Evolutionary conservation across 2,888 invertebrate species (phyloP).

Genomic region (Chorisops tibialis): DNA sequence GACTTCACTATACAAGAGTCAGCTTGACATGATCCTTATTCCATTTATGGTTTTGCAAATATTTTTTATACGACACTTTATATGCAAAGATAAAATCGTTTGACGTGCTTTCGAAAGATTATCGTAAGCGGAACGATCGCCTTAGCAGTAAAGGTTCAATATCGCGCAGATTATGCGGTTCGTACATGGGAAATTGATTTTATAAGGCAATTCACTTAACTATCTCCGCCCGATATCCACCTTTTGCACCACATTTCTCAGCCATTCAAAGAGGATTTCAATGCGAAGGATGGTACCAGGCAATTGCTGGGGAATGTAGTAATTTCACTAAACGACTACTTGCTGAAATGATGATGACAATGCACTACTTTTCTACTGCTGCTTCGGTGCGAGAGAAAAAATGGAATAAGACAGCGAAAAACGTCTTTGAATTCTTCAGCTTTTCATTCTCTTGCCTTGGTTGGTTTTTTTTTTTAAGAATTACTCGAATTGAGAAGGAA

Average conservation of each 20-base stretch:
- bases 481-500: too few species aligned
- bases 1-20: neutral
- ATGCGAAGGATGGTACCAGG: too few species aligned
- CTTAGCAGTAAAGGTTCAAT: neutral
- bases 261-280: neutral
- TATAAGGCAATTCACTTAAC: constrained; percentile 4
- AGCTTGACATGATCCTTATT: neutral
- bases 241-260: neutral
- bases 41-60: neutral
- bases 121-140: neutral
- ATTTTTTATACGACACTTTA: neutral
- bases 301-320: too few species aligned
- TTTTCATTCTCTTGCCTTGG: too few species aligned
- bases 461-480: too few species aligned
- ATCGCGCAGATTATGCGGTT: neutral
- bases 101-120: neutral
- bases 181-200: neutral
- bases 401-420: too few species aligned
- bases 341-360: too few species aligned
- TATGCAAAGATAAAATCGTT: neutral
- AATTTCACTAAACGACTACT: too few species aligned
- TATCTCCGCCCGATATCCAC: neutral
- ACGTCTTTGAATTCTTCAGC: too few species aligned
- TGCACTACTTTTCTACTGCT: too few species aligned
- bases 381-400: too few species aligned